These are phyloP conservation scores for Zaprionus gabonicus DNA, from an alignment of 1,140 invertebrate genomes.

Conservation along the genomic window DNA sequence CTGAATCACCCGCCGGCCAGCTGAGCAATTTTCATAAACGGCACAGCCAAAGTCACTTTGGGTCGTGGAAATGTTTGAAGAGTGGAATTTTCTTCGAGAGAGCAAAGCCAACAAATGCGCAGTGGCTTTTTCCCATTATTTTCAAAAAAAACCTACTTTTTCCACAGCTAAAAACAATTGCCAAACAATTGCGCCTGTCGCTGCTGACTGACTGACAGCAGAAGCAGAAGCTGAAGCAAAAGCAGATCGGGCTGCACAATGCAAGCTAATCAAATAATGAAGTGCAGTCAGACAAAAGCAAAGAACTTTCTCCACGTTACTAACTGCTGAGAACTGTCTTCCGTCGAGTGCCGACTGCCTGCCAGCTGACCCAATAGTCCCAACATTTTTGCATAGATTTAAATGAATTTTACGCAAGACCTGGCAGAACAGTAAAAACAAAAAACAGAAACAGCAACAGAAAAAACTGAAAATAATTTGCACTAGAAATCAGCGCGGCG, in stretches of 20 bases:
- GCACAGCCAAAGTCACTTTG: constrained; percentile 13
- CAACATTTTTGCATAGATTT: constrained; percentile 74
- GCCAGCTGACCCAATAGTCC: constrained; percentile 7
- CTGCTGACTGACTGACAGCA: constrained; percentile 48
- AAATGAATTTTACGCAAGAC: constrained; percentile 78
- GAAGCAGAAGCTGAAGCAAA: constrained; percentile 23
- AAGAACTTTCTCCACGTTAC: constrained; percentile 69
- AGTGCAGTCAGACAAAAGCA: constrained; percentile 67
- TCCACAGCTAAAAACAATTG: constrained; percentile 59
- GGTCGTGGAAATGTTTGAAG: background rate
- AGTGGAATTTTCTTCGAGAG: background rate
- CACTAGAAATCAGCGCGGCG: constrained; percentile 62
- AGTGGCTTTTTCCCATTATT: constrained; percentile 67
- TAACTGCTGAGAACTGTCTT: constrained; percentile 17
- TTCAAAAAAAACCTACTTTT: constrained; percentile 77
- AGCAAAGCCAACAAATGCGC: constrained; percentile 19
- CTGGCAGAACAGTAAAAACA: constrained; percentile 47
- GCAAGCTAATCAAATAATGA: constrained; percentile 82
- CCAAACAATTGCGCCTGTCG: constrained; percentile 60
- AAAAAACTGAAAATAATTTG: constrained; percentile 63
- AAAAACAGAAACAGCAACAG: constrained; percentile 31
- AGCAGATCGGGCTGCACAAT: constrained; percentile 62
- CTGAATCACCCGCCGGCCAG: constrained; percentile 28
- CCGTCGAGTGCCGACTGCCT: constrained; percentile 14
- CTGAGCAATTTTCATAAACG: constrained; percentile 73